phyloP scores from a whole-genome alignment of 2,113 vertebrate species.

The Strix uralensis region DNA sequence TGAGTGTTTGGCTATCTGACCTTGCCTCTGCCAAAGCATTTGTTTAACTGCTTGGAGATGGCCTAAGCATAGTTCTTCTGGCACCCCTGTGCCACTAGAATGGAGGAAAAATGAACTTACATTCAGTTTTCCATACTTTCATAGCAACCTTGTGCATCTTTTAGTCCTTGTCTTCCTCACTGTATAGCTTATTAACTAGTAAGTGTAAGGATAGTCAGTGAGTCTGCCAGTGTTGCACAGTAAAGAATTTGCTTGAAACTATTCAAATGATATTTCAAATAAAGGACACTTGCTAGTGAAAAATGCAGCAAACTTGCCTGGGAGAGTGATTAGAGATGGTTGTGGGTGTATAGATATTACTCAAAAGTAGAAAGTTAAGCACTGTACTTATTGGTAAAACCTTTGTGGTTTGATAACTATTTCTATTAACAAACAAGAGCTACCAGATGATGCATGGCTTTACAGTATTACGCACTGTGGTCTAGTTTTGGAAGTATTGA shows the following conservation, averaged over 20 bases:
- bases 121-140: background rate
- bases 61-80: background rate
- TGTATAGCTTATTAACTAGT: background rate
- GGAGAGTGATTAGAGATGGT: background rate
- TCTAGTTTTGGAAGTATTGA: background rate
- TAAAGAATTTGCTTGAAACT: background rate
- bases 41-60: background rate
- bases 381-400: background rate
- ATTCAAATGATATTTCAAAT: background rate
- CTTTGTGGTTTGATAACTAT: background rate
- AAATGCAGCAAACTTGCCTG: background rate
- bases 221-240: rapidly evolving
- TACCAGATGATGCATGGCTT: background rate
- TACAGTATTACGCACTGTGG: rapidly evolving
- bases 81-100: no score
- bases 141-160: background rate
- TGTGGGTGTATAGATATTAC: rapidly evolving
- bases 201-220: background rate
- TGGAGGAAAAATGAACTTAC: background rate
- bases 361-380: background rate
- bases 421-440: background rate
- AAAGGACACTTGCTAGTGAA: background rate
- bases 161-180: background rate
- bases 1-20: background rate
- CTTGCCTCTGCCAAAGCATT: background rate